phyloP scores from a whole-genome alignment of 1,140 invertebrate species.

The Protaetia brevitarsis region DNA sequence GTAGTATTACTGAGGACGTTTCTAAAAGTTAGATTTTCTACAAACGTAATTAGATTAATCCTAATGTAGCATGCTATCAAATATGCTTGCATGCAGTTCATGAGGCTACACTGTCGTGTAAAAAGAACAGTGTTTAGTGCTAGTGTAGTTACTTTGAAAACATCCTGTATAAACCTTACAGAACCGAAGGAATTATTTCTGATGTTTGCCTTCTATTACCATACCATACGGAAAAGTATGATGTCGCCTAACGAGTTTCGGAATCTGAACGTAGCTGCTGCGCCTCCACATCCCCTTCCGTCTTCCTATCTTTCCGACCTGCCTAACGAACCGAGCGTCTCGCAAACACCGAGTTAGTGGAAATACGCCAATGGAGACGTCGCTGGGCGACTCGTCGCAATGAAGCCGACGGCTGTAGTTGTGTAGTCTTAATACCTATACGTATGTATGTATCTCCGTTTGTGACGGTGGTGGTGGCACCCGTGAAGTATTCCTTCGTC shows the following conservation, averaged over 20 bases:
- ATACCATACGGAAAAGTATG: not conserved
- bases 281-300: not conserved
- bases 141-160: too few relatives aligned
- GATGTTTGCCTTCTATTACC: not conserved
- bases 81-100: too few relatives aligned
- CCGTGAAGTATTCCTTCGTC: too few relatives aligned
- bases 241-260: conserved; percentile 8
- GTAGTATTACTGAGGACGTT: too few relatives aligned
- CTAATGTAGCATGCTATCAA: too few relatives aligned
- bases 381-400: not conserved
- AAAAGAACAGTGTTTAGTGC: too few relatives aligned
- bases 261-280: conserved; percentile 1
- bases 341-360: not conserved
- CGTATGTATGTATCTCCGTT: too few relatives aligned
- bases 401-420: not conserved
- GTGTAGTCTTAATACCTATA: too few relatives aligned
- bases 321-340: conserved; percentile 1
- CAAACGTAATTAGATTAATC: too few relatives aligned
- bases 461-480: too few relatives aligned
- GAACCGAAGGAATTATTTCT: conserved; percentile 12
- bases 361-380: conserved; percentile 5
- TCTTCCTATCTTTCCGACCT: conserved; percentile 2
- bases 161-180: not conserved
- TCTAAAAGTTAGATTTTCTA: too few relatives aligned
- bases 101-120: too few relatives aligned